Conservation (phyloP, 2,797 vertebrate species). For the Smutsia gigantea region DNA sequence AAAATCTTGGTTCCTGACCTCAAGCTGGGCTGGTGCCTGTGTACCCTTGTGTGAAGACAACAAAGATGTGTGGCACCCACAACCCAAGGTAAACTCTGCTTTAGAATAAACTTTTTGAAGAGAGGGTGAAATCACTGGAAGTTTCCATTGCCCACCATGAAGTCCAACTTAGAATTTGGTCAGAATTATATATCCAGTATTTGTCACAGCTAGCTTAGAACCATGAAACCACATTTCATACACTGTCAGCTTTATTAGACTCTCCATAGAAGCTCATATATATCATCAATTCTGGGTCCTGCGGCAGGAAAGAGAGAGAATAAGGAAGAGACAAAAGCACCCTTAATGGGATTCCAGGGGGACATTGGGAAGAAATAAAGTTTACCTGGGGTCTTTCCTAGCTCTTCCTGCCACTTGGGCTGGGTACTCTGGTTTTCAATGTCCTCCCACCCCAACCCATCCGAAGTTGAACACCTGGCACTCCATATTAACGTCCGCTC, state of each 20-base stretch:
- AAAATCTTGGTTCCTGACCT: background rate
- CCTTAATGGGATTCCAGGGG: background rate
- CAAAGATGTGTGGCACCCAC: accelerated
- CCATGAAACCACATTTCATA: background rate
- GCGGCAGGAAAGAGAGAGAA: background rate
- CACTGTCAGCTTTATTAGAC: background rate
- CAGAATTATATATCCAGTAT: background rate
- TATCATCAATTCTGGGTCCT: background rate
- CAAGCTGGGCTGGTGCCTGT: background rate
- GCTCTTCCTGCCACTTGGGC: background rate
- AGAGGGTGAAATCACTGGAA: background rate
- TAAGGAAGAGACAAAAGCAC: background rate
- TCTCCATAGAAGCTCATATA: background rate
- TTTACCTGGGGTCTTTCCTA: background rate
- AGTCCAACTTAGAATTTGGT: background rate
- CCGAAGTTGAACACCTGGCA: background rate
- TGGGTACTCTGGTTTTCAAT: background rate
- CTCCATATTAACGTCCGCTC: background rate
- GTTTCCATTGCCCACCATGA: background rate
- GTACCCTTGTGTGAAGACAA: background rate
- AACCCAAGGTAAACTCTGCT: background rate
- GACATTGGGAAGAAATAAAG: background rate
- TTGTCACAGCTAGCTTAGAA: background rate
- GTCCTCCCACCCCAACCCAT: background rate
- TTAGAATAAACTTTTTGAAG: background rate